These are phyloP conservation scores for Ciconia boyciana DNA, from an alignment of 2,113 vertebrate species.

Conservation along the genomic window DNA sequence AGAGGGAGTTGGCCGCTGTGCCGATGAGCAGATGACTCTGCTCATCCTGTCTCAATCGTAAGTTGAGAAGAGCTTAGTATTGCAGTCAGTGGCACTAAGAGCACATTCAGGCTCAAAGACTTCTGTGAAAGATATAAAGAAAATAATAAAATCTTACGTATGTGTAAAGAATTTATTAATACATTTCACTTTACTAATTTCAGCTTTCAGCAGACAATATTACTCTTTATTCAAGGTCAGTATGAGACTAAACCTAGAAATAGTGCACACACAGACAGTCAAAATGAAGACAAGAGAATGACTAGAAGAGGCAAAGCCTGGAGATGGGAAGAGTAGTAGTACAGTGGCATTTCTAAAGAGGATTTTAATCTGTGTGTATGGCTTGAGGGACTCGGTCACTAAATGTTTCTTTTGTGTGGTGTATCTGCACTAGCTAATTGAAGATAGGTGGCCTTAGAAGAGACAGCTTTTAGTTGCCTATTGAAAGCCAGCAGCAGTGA, in stretches of 20 bases:
- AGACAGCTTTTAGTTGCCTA: background rate
- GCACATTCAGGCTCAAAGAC: background rate
- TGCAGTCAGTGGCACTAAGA: background rate
- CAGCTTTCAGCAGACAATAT: background rate
- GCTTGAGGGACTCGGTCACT: background rate
- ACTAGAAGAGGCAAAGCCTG: background rate
- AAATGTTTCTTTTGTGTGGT: background rate
- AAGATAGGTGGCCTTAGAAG: background rate
- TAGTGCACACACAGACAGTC: too few relatives aligned
- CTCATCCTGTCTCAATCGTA: fast-evolving
- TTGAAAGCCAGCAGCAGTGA: background rate
- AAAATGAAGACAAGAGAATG: background rate
- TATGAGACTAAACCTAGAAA: background rate
- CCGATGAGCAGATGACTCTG: background rate
- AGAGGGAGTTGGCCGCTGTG: background rate
- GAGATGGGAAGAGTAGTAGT: background rate
- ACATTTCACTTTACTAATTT: background rate
- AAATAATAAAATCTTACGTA: background rate
- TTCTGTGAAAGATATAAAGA: background rate
- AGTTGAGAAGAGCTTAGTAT: background rate
- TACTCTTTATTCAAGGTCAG: background rate
- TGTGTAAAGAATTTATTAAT: background rate
- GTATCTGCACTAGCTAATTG: background rate
- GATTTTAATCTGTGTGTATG: background rate
- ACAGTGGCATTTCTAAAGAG: background rate